Evolutionary conservation across 2,113 vertebrate genomes (phyloP), one percentile per base, ranked within the genome.

Genomic region (Laticauda colubrina): DNA sequence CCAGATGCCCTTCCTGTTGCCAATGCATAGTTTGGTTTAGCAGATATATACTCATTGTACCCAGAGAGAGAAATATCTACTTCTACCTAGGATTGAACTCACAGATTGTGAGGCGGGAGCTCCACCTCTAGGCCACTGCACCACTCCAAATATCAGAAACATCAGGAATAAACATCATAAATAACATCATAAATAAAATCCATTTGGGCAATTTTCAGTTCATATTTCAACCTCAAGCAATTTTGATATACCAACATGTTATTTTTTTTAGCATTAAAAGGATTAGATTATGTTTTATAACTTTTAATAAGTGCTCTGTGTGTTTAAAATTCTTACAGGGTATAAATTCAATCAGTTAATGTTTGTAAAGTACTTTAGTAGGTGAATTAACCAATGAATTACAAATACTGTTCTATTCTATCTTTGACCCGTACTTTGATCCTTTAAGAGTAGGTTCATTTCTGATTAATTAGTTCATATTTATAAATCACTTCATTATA

Each of bases 291-390:
- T 39, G 69, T 6, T 85, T 43, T 59, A 48, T 61, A 85, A 43
- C 23, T 20, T 54, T 86, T 43, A 93, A 3, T 85, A 64, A 15
- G 23, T 89, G 86, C 51, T 75, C 43, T 45, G 12, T 75, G 20
- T 2, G 26, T 34, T 59, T 89, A 23, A 91, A 59, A 23, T 23
- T 43, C 34, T 93, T 91, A 18, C 69, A 93, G 64, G 9, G 23
- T 91, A 15, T n/a, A 89, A 1, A 34, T 85, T 91, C 75, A 89
- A 93, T 93, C 89, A 89, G 18, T 85, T 91, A 85, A 89, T 93
- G 69, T 93, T 91, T 89, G 64, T 53, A 85, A 86, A 89, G 88
- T 34, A 55, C 88, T 91, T 91, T 34, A 39, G 57, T 51, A 54
- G 55, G 12, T 39, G 7, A 89, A 69, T 26, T 92, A 75, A 54